Conservation (phyloP, 2,797 vertebrate genomes). For the Ceryle rudis region DNA sequence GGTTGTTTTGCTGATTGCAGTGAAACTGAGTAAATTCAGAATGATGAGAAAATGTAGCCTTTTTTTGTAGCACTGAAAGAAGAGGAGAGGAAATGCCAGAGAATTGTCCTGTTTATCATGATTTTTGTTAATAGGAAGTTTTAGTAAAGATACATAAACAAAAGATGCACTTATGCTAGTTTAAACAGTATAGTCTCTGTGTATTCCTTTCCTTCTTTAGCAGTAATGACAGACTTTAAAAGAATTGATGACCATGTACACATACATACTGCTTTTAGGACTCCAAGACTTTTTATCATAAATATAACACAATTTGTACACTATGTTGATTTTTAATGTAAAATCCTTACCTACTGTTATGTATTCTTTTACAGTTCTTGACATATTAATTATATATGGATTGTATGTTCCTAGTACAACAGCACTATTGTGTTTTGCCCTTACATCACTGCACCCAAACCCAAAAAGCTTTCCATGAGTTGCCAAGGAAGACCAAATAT, state of each 20-base stretch:
- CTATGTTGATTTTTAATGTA: background rate
- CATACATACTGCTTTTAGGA: background rate
- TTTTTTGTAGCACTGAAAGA: background rate
- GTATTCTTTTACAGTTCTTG: background rate
- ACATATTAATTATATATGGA: background rate
- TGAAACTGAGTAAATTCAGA: background rate
- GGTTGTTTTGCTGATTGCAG: background rate
- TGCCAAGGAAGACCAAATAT: background rate
- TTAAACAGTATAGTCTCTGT: background rate
- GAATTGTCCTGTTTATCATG: background rate
- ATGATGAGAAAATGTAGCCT: background rate
- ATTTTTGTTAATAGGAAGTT: background rate
- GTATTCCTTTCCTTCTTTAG: slow-evolving; percentile 1
- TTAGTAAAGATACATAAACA: background rate
- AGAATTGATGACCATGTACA: background rate
- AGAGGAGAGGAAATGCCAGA: background rate
- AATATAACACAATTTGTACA: background rate
- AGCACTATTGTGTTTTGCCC: background rate
- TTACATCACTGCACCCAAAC: background rate
- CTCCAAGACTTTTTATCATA: background rate
- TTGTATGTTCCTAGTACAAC: background rate
- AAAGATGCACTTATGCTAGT: background rate
- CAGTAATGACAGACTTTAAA: background rate
- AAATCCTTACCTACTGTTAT: background rate
- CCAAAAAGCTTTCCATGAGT: background rate